phyloP scores from a whole-genome alignment of 2,888 invertebrate genomes.

The Drosophila vallismaia region DNA sequence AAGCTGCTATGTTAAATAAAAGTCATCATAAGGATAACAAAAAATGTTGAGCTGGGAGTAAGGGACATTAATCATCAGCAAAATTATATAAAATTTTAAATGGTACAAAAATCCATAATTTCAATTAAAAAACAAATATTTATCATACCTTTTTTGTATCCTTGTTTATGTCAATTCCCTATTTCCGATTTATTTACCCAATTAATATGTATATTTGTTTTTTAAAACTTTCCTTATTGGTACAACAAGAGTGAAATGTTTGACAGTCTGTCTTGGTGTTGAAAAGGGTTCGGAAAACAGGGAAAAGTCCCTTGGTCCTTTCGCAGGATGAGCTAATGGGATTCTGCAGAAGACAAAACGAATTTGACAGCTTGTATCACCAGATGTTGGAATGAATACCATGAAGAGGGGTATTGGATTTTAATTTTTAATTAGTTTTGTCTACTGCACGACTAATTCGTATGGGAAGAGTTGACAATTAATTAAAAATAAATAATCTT shows the following conservation, averaged over 20 bases:
- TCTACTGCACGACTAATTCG: slow-evolving; percentile 8
- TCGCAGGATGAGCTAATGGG: slow-evolving; percentile 24
- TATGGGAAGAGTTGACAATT: slow-evolving; percentile 7
- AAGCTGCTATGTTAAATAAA: not conserved
- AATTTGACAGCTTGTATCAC: slow-evolving; percentile 49
- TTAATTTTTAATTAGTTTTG: slow-evolving; percentile 38
- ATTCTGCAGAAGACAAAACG: slow-evolving; percentile 38
- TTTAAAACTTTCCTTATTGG: slow-evolving; percentile 9
- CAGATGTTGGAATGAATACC: slow-evolving; percentile 18
- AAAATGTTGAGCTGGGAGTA: not conserved
- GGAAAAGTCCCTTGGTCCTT: slow-evolving; percentile 29
- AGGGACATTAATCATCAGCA: not conserved
- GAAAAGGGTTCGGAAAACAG: slow-evolving; percentile 62
- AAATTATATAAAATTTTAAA: slow-evolving; percentile 10
- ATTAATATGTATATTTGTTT: not conserved
- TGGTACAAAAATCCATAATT: too few species aligned
- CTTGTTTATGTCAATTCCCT: not conserved
- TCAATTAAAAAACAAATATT: not conserved
- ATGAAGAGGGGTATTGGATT: not conserved
- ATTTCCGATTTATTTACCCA: not conserved
- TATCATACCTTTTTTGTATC: not conserved
- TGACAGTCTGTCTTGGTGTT: slow-evolving; percentile 64
- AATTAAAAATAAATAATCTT: slow-evolving; percentile 17
- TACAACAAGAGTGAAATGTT: slow-evolving; percentile 44
- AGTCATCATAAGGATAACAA: slow-evolving; percentile 1